Evolutionary conservation across 2,113 vertebrate genomes (phyloP).

Genomic region (Ibidorhyncha struthersii): DNA sequence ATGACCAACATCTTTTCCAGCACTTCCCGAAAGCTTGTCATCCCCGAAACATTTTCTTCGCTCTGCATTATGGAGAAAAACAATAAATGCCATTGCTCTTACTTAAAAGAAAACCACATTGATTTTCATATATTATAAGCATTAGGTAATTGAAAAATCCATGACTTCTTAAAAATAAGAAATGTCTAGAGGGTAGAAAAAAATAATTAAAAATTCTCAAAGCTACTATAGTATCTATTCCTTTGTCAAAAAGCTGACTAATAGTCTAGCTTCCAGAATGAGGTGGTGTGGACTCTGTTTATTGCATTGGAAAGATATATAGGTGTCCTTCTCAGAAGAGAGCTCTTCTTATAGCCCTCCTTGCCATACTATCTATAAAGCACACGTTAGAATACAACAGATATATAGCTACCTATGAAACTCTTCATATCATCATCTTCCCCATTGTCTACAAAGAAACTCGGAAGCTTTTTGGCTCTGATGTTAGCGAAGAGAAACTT

Average conservation of each 20-base stretch:
- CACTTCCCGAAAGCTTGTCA: conserved; percentile 97
- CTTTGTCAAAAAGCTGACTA: not conserved
- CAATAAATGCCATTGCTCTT: not conserved
- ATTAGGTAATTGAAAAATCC: not conserved
- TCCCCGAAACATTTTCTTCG: conserved; percentile 95
- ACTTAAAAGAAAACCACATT: not conserved
- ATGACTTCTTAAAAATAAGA: not conserved
- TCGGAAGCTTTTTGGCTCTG: not conserved
- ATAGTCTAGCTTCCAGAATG: not conserved
- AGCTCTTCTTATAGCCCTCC: not conserved
- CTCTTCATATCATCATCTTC: not conserved
- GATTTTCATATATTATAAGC: not conserved
- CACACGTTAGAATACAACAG: not conserved
- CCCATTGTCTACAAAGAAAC: not conserved
- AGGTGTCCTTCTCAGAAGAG: not conserved
- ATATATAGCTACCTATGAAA: not conserved
- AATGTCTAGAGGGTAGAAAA: not conserved
- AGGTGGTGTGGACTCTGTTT: not conserved
- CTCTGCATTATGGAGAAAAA: conserved; percentile 74
- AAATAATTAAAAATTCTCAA: not conserved
- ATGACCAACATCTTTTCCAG: conserved; percentile 98
- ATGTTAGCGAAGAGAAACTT: not conserved
- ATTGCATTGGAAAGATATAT: not conserved
- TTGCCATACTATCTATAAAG: not conserved
- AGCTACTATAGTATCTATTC: not conserved